These are phyloP conservation scores for Pagetopsis macropterus DNA, from an alignment of 2,797 vertebrate genomes.

Conservation along the genomic window DNA sequence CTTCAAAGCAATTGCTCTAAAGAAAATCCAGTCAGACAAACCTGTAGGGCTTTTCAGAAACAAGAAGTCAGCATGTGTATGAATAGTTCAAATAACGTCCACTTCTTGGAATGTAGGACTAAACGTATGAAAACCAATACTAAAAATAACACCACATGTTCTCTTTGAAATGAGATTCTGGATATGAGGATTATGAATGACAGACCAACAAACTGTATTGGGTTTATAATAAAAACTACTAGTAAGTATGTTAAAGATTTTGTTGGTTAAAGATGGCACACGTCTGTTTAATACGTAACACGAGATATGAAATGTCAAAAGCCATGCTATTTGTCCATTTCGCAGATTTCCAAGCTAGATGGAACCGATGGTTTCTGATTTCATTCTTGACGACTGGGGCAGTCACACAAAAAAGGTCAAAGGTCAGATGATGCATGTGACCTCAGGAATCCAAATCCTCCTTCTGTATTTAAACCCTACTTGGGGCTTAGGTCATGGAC, in stretches of 20 bases:
- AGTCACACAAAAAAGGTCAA: conserved; percentile 52
- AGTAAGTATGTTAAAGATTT: not conserved
- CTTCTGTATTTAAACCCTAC: conserved; percentile 35
- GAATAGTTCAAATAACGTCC: conserved; percentile 26
- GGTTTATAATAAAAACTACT: not conserved
- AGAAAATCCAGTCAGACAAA: conserved; percentile 38
- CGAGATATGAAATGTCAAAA: not conserved
- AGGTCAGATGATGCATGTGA: conserved; percentile 51
- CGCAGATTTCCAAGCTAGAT: not conserved
- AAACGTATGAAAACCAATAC: conserved; percentile 10
- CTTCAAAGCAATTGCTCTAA: conserved; percentile 53
- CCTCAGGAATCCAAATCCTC: conserved; percentile 43
- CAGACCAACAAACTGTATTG: not conserved
- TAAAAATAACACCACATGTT: conserved; percentile 19
- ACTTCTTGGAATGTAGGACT: conserved; percentile 21
- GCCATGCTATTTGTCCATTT: not conserved
- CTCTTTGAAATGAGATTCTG: conserved; percentile 11
- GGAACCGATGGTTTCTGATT: not conserved
- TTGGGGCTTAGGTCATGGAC: conserved; percentile 14
- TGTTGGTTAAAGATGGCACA: not conserved
- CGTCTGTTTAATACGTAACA: not conserved
- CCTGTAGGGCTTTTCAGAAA: conserved; percentile 36
- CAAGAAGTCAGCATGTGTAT: conserved; percentile 31
- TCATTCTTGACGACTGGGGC: not conserved
- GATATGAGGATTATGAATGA: conserved; percentile 1